A percentile compares a stretch with the other conserved stretches of the same genome.
These are phyloP conservation scores for Diplogasteroides magnus DNA, from an alignment of 1,140 invertebrate species.

Conservation along the genomic window DNA sequence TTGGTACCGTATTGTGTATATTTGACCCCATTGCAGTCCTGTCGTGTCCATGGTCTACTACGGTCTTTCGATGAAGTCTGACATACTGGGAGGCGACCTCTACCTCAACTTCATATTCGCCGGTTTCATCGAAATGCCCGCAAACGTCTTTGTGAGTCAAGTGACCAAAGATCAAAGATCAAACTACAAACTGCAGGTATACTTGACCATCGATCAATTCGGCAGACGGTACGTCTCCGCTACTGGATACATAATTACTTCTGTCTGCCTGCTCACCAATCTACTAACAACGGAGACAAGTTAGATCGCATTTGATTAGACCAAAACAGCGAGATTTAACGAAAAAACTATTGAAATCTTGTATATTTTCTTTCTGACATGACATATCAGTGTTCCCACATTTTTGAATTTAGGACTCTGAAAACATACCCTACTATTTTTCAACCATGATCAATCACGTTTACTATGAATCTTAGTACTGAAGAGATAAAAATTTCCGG, in stretches of 20 bases:
- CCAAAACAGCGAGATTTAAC: no score
- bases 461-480: no score
- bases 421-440: no score
- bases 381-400: no score
- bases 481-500: no score
- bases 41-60: constrained; percentile 56
- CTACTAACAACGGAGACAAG: constrained; percentile 30
- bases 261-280: constrained; percentile 41
- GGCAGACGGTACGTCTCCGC: constrained; percentile 42
- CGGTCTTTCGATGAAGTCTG: constrained; percentile 53
- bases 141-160: constrained; percentile 36
- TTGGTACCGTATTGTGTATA: background rate
- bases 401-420: no score
- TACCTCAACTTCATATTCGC: constrained; percentile 51
- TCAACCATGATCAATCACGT: no score
- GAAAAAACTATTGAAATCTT: no score
- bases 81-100: constrained; percentile 49
- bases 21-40: constrained; percentile 38
- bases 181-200: constrained; percentile 1
- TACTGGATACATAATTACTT: constrained; percentile 40
- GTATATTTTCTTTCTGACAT: no score
- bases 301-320: constrained; percentile 16
- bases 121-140: constrained; percentile 50
- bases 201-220: constrained; percentile 39
- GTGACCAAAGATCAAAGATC: background rate